phyloP scores from a whole-genome alignment of 2,888 invertebrate genomes.

The Teleogryllus oceanicus region DNA sequence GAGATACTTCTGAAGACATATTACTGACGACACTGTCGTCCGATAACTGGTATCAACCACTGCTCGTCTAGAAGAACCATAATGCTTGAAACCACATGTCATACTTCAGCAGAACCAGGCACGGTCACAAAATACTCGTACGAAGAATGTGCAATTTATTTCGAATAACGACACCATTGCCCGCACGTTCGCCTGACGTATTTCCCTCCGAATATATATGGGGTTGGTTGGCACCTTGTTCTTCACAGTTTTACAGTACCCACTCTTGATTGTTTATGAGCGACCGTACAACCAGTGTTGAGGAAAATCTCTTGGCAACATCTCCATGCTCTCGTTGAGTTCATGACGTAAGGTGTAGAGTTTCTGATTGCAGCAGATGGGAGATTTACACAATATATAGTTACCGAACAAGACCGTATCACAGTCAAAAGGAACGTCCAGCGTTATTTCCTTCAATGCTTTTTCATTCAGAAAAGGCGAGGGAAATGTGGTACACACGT shows the following conservation, averaged over 20 bases:
- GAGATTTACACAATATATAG: neutral
- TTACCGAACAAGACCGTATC: too few relatives aligned
- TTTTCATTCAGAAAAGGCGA: too few relatives aligned
- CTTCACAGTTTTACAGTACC: neutral
- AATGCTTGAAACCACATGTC: too few relatives aligned
- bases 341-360: neutral
- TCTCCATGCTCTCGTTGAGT: neutral
- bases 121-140: neutral
- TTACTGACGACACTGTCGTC: too few relatives aligned
- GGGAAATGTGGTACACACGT: too few relatives aligned
- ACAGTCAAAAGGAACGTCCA: too few relatives aligned
- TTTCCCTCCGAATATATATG: neutral
- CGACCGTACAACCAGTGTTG: neutral
- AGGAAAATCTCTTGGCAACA: neutral
- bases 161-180: neutral
- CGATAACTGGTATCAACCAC: too few relatives aligned
- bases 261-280: neutral
- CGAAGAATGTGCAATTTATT: neutral
- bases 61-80: too few relatives aligned
- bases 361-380: neutral
- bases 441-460: too few relatives aligned
- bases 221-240: neutral
- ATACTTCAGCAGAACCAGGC: neutral
- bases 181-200: neutral
- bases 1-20: too few relatives aligned